These are phyloP conservation scores for zebrafish (Danio rerio) DNA, from an alignment of 2,113 vertebrate genomes.

Conservation along the genomic window GRCz12tu NC_133184.1:30093501-30094000, in stretches of 20 bases:
- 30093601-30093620: slow-evolving; percentile 26
- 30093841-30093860: neutral
- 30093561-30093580: too few relatives aligned
- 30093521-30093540: too few relatives aligned
- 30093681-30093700: neutral
- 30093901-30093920: neutral
- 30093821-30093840: neutral
- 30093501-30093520: too few relatives aligned
- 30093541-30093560: too few relatives aligned
- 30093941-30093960: neutral
- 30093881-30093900: neutral
- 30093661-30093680: slow-evolving; percentile 33
- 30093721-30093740: neutral
- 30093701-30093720: neutral
- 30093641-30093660: slow-evolving; percentile 32
- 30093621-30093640: slow-evolving; percentile 22
- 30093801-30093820: neutral
- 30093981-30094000: neutral
- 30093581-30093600: slow-evolving; percentile 13
- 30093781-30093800: too few relatives aligned
- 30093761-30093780: neutral
- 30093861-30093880: neutral
- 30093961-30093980: neutral
- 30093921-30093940: neutral
- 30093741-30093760: neutral